Evolutionary conservation across 2,888 invertebrate genomes (phyloP).

Genomic region (Sphecodes monilicornis): DNA sequence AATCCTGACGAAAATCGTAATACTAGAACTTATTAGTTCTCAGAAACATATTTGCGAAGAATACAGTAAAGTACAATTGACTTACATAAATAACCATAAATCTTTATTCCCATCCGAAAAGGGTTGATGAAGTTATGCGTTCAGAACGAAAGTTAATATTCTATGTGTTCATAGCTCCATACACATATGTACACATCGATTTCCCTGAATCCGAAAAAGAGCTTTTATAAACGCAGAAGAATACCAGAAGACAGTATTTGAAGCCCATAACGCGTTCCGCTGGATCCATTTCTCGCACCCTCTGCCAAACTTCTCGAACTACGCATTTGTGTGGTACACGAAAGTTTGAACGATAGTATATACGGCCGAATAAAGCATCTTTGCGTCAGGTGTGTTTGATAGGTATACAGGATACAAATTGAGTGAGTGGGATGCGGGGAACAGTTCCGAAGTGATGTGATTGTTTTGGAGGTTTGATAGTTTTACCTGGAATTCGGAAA

Average conservation of each 20-base stretch:
- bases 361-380: conserved; percentile 4
- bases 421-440: not conserved
- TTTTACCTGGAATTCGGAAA: not conserved
- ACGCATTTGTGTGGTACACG: conserved; percentile 9
- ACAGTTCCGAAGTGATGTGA: not conserved
- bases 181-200: not conserved
- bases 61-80: too few relatives aligned
- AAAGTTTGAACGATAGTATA: conserved; percentile 11
- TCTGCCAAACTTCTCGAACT: conserved; percentile 6
- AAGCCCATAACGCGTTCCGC: conserved; percentile 2
- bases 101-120: not conserved
- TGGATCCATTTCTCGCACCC: not conserved
- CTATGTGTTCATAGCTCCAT: not conserved
- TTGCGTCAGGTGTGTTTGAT: conserved; percentile 14
- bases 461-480: not conserved
- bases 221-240: not conserved
- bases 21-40: too few relatives aligned
- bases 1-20: too few relatives aligned
- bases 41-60: too few relatives aligned
- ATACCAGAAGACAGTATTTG: conserved; percentile 1
- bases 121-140: not conserved
- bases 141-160: not conserved
- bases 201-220: not conserved
- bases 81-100: not conserved
- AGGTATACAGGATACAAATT: not conserved